These are phyloP conservation scores for Petrolisthes manimaculis DNA, from an alignment of 2,888 invertebrate species.

Conservation along the genomic window DNA sequence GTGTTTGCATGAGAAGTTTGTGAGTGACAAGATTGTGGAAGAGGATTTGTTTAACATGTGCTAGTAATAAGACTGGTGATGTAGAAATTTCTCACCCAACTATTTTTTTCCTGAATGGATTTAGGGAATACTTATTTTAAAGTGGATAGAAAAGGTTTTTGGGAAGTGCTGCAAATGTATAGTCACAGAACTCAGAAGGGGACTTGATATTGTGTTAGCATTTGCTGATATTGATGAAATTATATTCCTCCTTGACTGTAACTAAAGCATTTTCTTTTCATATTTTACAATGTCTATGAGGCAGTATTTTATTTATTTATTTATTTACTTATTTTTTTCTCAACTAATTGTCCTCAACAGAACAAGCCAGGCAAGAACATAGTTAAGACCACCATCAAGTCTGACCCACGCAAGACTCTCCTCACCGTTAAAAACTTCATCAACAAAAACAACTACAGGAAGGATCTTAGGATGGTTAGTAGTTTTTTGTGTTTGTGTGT, in stretches of 20 bases:
- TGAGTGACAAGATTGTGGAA: not conserved
- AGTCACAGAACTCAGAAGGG: too few species aligned
- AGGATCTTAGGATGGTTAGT: slow-evolving; percentile 59
- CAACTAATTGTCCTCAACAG: slow-evolving; percentile 69
- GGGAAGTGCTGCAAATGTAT: too few species aligned
- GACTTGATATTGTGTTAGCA: too few species aligned
- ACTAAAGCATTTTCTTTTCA: not conserved
- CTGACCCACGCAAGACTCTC: slow-evolving; percentile 49
- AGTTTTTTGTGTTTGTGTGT: not conserved
- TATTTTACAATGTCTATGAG: not conserved
- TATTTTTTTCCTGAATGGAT: too few species aligned
- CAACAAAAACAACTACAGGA: slow-evolving; percentile 45
- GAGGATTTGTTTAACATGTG: not conserved
- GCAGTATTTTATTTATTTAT: not conserved
- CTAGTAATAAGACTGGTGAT: too few species aligned
- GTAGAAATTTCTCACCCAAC: too few species aligned
- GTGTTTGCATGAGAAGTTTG: not conserved
- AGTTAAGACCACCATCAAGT: slow-evolving; percentile 72
- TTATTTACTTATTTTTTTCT: not conserved
- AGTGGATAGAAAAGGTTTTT: too few species aligned
- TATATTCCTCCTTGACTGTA: not conserved
- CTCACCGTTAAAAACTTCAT: slow-evolving; percentile 54
- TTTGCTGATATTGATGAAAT: not conserved
- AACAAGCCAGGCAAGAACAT: slow-evolving; percentile 84
- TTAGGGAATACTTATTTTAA: too few species aligned